phyloP scores from a whole-genome alignment of 2,113 vertebrate genomes.

The Phalacrocorax carbo region DNA sequence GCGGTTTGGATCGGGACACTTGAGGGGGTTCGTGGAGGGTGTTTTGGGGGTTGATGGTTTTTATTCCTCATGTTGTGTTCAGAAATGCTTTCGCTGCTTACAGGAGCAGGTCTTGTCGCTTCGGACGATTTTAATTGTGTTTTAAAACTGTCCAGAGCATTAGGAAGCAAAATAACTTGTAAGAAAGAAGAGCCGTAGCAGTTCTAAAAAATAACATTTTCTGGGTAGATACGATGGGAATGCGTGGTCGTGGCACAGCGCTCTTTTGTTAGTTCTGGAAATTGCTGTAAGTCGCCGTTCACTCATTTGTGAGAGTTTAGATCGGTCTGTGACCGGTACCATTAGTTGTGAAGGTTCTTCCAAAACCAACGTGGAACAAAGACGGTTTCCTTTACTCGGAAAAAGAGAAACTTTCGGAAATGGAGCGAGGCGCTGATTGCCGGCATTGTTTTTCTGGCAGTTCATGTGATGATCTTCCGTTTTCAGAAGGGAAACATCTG shows the following conservation, averaged over 20 bases:
- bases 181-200: fast-evolving
- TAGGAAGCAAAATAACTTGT: neutral
- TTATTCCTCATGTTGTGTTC: neutral
- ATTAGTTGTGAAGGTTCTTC: neutral
- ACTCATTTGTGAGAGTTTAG: neutral
- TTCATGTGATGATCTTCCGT: neutral
- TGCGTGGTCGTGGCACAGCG: neutral
- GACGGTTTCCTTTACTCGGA: neutral
- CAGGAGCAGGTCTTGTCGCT: neutral
- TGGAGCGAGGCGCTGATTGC: neutral
- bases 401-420: neutral
- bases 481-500: neutral
- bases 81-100: neutral
- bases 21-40: fast-evolving
- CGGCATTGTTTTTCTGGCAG: neutral
- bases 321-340: neutral
- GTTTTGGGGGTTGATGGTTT: neutral
- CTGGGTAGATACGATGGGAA: fast-evolving
- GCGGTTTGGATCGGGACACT: neutral
- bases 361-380: neutral
- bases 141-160: neutral
- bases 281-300: neutral
- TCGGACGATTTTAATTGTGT: fast-evolving
- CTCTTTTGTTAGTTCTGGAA: neutral
- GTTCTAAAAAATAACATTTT: fast-evolving